Base-by-base conservation (phyloP, 2,113 vertebrate species). In the Collichthys lucidus region DNA sequence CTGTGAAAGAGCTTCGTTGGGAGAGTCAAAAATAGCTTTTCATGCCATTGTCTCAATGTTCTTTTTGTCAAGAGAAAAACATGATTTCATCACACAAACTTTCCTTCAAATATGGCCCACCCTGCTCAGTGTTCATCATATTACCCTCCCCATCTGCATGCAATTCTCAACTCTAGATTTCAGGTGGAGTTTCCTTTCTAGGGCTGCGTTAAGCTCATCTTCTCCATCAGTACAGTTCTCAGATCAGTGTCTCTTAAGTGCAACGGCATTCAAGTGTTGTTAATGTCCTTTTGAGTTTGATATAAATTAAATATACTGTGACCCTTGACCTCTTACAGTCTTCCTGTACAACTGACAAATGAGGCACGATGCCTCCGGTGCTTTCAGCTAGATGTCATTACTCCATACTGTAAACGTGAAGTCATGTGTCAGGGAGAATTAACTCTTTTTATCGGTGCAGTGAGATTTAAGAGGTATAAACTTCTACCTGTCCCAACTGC, bases 271-370 rank as follows among this genome's bases (percentile, higher is more conserved):
- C 19, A 29, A 75, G 40, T 77, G 61, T 80, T 46, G 14, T 61
- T 53, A 35, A 75, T 29, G 75, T 83, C 65, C 47, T 47, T 71
- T 77, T 77, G 42, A 61, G 47, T 60, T 74, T 53, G 29, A 64
- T 63, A 66, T 59, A 29, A 84, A 67, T 66, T 31, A 55, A 67
- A 57, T 52, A 67, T 85, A 83, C 88, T 86, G 82, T 89, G 87
- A 91, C 82, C 83, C 47, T 2, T 71, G 57, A 82, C 79, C 71
- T 87, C 63, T 66, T 49, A 16, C 80, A 64, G 80, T 90, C 74
- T 88, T 89, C 79, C 90, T 49, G 72, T 65, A 79, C 19, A 50
- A 80, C 59, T 59, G 35, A 85, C 16, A 73, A 70, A 46, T 7
- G 62, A 70, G 63, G 64, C 55, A 15, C 11, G 16, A 62, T 2